These are phyloP conservation scores for Gadus chalcogrammus DNA, from an alignment of 2,113 vertebrate genomes.

Conservation along the genomic window DNA sequence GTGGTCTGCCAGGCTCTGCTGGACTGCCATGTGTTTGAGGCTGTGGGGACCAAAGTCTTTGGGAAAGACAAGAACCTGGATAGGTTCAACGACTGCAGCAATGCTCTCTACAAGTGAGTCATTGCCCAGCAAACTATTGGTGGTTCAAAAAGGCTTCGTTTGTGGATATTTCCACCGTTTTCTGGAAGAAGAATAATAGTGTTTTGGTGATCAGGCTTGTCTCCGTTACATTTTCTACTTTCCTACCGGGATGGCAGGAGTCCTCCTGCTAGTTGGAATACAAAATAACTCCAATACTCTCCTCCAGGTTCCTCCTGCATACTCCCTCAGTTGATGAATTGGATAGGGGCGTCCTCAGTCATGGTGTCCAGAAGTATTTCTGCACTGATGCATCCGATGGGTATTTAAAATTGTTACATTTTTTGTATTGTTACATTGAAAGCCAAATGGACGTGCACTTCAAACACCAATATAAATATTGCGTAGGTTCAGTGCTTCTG, in stretches of 20 bases:
- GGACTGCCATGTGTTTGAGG: slow-evolving; percentile 88
- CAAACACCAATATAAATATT: background rate
- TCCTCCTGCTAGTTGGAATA: no score
- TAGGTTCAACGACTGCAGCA: slow-evolving; percentile 85
- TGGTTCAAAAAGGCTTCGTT: no score
- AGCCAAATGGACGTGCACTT: background rate
- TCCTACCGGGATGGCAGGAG: no score
- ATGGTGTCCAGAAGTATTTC: slow-evolving; percentile 61
- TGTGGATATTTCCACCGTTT: no score
- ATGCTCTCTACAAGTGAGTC: slow-evolving; percentile 83
- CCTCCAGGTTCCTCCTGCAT: slow-evolving; percentile 71
- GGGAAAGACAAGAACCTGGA: slow-evolving; percentile 79
- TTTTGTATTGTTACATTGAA: background rate
- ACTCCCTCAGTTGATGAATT: slow-evolving; percentile 52
- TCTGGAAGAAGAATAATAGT: no score
- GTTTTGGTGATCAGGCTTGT: no score
- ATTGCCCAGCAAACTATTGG: background rate
- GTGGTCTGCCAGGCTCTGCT: slow-evolving; percentile 88
- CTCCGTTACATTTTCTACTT: no score
- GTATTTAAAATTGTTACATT: slow-evolving; percentile 21
- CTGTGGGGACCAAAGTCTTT: slow-evolving; percentile 80
- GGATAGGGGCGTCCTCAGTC: slow-evolving; percentile 66
- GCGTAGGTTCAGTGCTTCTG: background rate
- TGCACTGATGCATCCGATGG: slow-evolving; percentile 32
- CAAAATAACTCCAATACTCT: no score